Evolutionary conservation across 2,888 invertebrate species (phyloP).

Genomic region (Dinocampus coccinellae): DNA sequence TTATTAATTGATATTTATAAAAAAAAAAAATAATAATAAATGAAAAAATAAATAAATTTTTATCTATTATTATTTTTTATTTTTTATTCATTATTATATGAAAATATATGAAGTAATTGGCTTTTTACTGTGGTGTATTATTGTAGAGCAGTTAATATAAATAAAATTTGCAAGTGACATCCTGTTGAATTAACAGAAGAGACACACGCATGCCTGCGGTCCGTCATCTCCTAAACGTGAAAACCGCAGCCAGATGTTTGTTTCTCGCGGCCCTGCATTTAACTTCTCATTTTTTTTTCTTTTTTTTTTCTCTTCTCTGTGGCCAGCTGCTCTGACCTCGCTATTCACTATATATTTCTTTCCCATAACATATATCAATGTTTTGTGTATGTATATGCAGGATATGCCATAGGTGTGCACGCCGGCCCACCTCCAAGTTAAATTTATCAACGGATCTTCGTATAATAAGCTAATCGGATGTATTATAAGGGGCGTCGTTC

Average conservation of each 20-base stretch:
- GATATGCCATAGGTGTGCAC: conserved; percentile 40
- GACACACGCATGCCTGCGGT: conserved; percentile 51
- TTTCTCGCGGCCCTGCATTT: conserved; percentile 44
- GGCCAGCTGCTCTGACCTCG: conserved; percentile 42
- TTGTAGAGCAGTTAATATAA: too few relatives aligned
- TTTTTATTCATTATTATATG: too few relatives aligned
- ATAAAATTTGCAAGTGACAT: background rate
- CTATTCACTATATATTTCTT: conserved; percentile 11
- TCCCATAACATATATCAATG: conserved; percentile 5
- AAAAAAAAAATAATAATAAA: too few relatives aligned
- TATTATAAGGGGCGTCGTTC: conserved; percentile 50
- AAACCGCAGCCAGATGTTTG: conserved; percentile 66
- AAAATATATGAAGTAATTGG: background rate
- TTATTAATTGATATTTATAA: too few relatives aligned
- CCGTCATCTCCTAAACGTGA: conserved; percentile 60
- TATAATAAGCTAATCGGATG: conserved; percentile 65
- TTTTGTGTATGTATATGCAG: conserved; percentile 10
- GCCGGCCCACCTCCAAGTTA: conserved; percentile 52
- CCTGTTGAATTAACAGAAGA: background rate
- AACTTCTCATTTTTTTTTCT: too few relatives aligned
- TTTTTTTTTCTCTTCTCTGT: conserved; percentile 31
- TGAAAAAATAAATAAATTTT: too few relatives aligned
- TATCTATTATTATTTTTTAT: too few relatives aligned
- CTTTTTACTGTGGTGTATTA: background rate
- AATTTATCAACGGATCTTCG: conserved; percentile 65